phyloP scores from a whole-genome alignment of 2,797 vertebrate species.

The Callimico goeldii region DNA sequence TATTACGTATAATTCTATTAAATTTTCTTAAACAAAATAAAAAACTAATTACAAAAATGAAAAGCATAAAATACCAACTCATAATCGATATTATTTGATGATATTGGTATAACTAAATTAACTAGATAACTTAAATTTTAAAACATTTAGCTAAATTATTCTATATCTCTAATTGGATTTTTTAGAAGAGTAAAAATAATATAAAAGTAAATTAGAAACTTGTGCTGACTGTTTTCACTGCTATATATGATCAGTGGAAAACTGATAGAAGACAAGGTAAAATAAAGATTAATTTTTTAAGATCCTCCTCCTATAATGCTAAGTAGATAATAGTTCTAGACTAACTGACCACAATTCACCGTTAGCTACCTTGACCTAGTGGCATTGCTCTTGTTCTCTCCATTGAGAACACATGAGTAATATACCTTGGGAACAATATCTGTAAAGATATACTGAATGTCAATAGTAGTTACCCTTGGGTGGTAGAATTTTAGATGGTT shows the following conservation, averaged over 20 bases:
- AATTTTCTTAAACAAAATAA: constrained; percentile 4
- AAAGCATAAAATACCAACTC: neutral
- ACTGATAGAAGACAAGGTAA: neutral
- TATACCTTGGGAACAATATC: neutral
- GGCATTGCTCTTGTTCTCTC: neutral
- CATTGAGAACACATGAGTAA: neutral
- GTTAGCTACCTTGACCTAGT: neutral
- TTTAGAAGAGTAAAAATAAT: neutral
- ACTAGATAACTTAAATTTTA: neutral
- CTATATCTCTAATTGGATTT: neutral
- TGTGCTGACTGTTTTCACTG: neutral
- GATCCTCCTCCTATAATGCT: neutral
- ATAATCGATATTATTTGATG: neutral
- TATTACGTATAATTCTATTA: neutral
- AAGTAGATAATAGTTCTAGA: neutral
- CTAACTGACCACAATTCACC: neutral
- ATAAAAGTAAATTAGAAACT: neutral
- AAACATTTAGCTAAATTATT: neutral
- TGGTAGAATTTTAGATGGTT: neutral
- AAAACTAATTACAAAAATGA: neutral
- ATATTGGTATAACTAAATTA: constrained; percentile 42
- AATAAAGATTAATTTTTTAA: neutral
- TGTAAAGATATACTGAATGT: neutral
- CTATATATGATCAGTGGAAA: neutral
- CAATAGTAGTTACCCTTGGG: neutral